Percentiles rank a stretch among this genome's conserved stretches.
Conservation (phyloP, 2,888 invertebrate species). For the Hirtodrosophila confusa region DNA sequence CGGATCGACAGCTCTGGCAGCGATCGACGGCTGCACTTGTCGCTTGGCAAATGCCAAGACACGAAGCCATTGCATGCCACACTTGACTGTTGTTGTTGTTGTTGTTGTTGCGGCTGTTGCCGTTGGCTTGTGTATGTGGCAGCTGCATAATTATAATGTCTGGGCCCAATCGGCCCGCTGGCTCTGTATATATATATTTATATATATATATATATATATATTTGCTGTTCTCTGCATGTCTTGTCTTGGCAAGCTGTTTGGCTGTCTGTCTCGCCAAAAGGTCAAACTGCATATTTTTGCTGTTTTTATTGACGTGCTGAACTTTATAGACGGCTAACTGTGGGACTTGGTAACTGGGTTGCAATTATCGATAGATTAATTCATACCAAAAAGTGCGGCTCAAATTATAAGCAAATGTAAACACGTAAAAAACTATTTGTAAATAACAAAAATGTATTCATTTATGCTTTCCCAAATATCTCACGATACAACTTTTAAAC, state of each 20-base stretch:
- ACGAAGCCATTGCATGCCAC: conserved; percentile 63
- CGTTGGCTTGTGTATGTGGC: conserved; percentile 62
- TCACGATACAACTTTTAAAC: conserved; percentile 2
- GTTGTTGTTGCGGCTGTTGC: conserved; percentile 2
- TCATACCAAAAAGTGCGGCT: not conserved
- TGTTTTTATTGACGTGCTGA: conserved; percentile 66
- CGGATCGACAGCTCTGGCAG: conserved; percentile 31
- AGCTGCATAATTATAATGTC: conserved; percentile 79
- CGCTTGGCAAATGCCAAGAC: conserved; percentile 74
- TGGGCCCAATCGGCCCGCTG: conserved; percentile 67
- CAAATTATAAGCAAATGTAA: not conserved
- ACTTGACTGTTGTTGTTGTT: conserved; percentile 33
- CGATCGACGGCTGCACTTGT: conserved; percentile 76
- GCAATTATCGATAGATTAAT: conserved; percentile 15
- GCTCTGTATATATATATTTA: conserved; percentile 27
- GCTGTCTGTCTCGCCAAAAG: conserved; percentile 66
- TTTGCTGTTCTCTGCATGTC: conserved; percentile 17
- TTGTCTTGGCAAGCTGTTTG: conserved; percentile 36
- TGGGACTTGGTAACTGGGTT: conserved; percentile 42
- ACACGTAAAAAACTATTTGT: not conserved
- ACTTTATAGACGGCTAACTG: conserved; percentile 56
- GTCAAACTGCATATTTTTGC: conserved; percentile 75
- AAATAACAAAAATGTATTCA: too few relatives aligned
- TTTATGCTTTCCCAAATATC: conserved; percentile 4
- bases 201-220: conserved; percentile 1